These are phyloP conservation scores for Arctopsyche grandis DNA, from an alignment of 1,140 invertebrate genomes.

Conservation along the genomic window DNA sequence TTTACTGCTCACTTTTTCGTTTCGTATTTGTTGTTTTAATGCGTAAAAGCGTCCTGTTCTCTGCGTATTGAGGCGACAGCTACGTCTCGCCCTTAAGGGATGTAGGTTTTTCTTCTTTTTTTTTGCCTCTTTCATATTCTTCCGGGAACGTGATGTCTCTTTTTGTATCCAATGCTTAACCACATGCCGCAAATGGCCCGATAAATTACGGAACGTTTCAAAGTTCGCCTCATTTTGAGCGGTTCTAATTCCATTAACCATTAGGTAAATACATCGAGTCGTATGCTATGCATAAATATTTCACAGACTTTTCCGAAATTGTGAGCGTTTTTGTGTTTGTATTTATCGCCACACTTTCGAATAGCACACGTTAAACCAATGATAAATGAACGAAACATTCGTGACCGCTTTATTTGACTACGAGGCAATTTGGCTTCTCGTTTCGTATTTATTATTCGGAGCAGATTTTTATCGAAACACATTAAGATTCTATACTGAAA, in stretches of 20 bases:
- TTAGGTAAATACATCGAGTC: neutral
- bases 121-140: too few species aligned
- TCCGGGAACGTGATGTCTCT: neutral
- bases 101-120: too few species aligned
- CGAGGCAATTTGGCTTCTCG: too few species aligned
- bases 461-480: neutral
- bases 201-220: slow-evolving; percentile 19
- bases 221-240: neutral
- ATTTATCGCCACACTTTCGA: too few species aligned
- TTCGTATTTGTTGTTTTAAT: slow-evolving; percentile 12
- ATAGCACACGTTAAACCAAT: too few species aligned
- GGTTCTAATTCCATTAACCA: neutral
- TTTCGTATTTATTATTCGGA: too few species aligned
- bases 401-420: too few species aligned
- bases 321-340: too few species aligned
- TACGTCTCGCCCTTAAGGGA: neutral
- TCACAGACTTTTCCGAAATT: too few species aligned
- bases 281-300: too few species aligned
- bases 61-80: neutral
- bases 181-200: slow-evolving; percentile 7
- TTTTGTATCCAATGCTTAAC: slow-evolving; percentile 9
- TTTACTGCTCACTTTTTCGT: neutral
- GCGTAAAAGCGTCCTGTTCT: neutral
- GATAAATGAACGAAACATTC: too few species aligned
- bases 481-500: neutral